Evolutionary conservation across 2,888 invertebrate genomes (phyloP), one percentile per base, ranked within the genome.

Genomic region (Xanthorhoe designata): DNA sequence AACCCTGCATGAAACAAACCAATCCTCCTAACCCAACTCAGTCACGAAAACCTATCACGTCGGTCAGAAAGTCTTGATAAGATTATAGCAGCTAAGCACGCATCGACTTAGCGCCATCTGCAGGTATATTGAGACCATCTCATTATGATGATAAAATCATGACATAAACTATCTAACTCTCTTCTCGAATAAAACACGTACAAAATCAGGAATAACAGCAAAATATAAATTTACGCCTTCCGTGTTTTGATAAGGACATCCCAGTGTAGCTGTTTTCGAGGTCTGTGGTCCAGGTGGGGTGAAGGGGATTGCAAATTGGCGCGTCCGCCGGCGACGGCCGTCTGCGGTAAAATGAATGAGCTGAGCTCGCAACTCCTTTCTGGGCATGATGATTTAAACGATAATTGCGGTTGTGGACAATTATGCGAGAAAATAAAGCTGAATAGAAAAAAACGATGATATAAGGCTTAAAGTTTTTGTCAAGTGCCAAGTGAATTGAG

Each of bases 321-420:
- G 68, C 77, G 71, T 82, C 83, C 84, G 82, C 74, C 80, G 80
- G 79, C 80, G 82, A 56, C 80, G 72, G 56, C 61, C 55, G 59
- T 72, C 74, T 74, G 66, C 60, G 19, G 61, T 50, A 42, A 42
- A 42, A 42, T 10, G 54, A 59, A 51, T 42, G 24, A 9, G 18
- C 18, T 42, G 24, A 9, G 18, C 18, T n/a, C 18, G 51, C 35
- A 58, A 54, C 45, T 52, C 13, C 35, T 49, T 61, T 61, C 32
- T 32, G 32, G 32, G 32, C 32, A 6, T 32, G 35, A 17, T 45
- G 42, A 35, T 53, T 42, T 17, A 7, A 49, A 32, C 1, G 38
- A 42, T 42, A 42, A 42, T 42, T 42, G 38, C 10, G 38, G 13
- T 42, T 42, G 32, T 32, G 38, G 38, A 42, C 13, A 35, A 9